Evolutionary conservation across 1,140 invertebrate species (phyloP).

Genomic region (Octopus bimaculoides): DNA sequence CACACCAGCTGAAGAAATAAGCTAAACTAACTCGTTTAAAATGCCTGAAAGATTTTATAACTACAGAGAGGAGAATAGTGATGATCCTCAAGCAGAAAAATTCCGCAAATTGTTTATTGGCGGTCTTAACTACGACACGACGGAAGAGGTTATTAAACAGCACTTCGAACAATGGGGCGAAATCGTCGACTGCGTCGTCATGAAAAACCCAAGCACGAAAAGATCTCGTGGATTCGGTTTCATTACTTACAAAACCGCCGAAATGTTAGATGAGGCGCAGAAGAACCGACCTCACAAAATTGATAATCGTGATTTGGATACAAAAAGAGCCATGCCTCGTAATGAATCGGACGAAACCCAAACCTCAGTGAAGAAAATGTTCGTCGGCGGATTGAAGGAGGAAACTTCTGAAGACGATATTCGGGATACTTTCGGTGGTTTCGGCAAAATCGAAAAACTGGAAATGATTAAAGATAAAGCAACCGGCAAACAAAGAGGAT

Average conservation of each 20-base stretch:
- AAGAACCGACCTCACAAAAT: conserved; percentile 78
- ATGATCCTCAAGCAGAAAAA: conserved; percentile 41
- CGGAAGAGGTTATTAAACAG: conserved; percentile 88
- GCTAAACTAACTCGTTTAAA: not conserved
- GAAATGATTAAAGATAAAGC: conserved; percentile 37
- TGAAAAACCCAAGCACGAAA: conserved; percentile 94
- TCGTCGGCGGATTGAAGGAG: conserved; percentile 24
- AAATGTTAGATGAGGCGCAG: conserved; percentile 95
- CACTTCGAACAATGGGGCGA: conserved; percentile 97
- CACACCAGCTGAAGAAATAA: no score
- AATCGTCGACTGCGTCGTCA: conserved; percentile 95
- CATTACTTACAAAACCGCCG: conserved; percentile 86
- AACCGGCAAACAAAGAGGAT: conserved; percentile 30
- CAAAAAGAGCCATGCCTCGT: conserved; percentile 92
- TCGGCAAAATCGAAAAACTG: conserved; percentile 33
- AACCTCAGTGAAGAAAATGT: not conserved
- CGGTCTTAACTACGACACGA: conserved; percentile 93
- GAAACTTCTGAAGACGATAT: conserved; percentile 27
- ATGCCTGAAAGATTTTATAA: conserved; percentile 12
- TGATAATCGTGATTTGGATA: conserved; percentile 87
- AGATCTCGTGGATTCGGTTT: conserved; percentile 94
- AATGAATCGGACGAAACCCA: conserved; percentile 59
- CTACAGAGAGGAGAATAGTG: conserved; percentile 18
- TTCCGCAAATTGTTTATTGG: conserved; percentile 62
- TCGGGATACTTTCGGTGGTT: conserved; percentile 32